A percentile compares a stretch with the other conserved stretches of the same genome.
Evolutionary conservation across 2,113 vertebrate genomes (phyloP).

Genomic region (Nyctereutes procyonoides): DNA sequence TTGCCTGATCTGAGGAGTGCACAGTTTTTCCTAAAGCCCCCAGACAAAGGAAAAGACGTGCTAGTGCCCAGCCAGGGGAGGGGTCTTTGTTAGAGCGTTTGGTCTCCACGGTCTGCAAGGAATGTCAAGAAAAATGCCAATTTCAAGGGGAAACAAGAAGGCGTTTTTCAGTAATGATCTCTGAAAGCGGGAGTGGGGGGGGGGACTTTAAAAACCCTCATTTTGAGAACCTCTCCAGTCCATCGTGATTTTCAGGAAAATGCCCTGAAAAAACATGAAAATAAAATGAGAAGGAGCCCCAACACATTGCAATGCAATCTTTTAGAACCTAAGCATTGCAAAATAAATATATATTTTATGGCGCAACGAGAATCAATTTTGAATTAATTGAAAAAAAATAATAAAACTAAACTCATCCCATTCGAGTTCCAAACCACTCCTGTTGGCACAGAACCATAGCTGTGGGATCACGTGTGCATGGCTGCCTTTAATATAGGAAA

Average conservation of each 20-base stretch:
- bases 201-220: not conserved
- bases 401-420: not conserved
- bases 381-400: not conserved
- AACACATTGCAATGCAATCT: slow-evolving; percentile 37
- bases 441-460: not conserved
- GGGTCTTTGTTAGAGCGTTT: slow-evolving; percentile 34
- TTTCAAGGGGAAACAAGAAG: not conserved
- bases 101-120: not conserved
- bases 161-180: not conserved
- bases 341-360: slow-evolving; percentile 10
- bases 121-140: slow-evolving; percentile 52
- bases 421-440: not conserved
- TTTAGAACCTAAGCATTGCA: not conserved
- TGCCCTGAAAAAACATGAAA: slow-evolving; percentile 23
- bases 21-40: not conserved
- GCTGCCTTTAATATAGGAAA: not conserved
- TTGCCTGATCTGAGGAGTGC: slow-evolving; percentile 42
- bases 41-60: slow-evolving; percentile 58
- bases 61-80: not conserved
- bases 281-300: not conserved
- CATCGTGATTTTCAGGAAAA: slow-evolving; percentile 31
- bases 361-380: not conserved
- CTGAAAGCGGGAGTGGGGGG: not conserved
- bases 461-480: rapidly evolving
- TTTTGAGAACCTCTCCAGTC: not conserved